Conservation (phyloP, 2,797 vertebrate species). For the Hydrophis major region DNA sequence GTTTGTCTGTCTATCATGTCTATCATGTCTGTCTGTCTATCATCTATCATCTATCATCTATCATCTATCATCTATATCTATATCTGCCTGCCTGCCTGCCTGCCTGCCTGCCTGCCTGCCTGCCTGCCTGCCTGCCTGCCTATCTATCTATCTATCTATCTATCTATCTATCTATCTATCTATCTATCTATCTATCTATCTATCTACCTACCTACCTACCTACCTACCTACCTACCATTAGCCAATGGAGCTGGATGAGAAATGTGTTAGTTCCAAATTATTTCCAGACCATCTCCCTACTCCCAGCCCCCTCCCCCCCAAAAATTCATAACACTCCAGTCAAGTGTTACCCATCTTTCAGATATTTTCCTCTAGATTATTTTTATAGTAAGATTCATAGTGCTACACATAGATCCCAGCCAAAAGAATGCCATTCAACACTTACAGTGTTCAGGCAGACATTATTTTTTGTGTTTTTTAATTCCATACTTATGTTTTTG, state of each 20-base stretch:
- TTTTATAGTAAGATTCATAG: not conserved
- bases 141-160: too few species aligned
- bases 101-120: not conserved
- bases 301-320: not conserved
- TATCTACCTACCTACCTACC: rapidly evolving
- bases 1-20: not conserved
- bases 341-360: not conserved
- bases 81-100: too few species aligned
- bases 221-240: not conserved
- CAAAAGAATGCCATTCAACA: not conserved
- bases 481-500: not conserved
- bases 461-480: not conserved
- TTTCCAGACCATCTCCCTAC: not conserved
- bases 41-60: too few species aligned
- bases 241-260: not conserved
- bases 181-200: too few species aligned
- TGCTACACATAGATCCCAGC: too few species aligned
- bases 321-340: not conserved
- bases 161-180: too few species aligned
- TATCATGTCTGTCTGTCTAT: too few species aligned
- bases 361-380: not conserved
- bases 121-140: too few species aligned
- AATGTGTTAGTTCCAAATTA: not conserved
- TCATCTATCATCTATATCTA: too few species aligned
- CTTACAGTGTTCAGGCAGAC: not conserved